A percentile compares a stretch with the other conserved stretches of the same genome.
These are phyloP conservation scores for Periophthalmus modestus DNA, from an alignment of 2,113 vertebrate species.

Conservation along the genomic window DNA sequence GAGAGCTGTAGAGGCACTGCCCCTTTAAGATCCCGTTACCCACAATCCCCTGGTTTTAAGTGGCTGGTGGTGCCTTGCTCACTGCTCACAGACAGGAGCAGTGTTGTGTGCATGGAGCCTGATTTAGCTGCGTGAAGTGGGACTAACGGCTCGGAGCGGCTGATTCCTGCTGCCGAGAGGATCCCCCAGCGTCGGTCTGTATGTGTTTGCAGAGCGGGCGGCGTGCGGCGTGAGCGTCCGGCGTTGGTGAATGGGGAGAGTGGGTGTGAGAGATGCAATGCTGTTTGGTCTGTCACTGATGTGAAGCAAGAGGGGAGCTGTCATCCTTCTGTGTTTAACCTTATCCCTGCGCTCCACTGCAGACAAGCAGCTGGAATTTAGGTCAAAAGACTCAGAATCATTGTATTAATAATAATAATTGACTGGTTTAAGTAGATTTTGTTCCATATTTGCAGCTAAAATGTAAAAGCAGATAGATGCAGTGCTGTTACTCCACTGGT, in stretches of 20 bases:
- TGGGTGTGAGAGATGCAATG: constrained; percentile 61
- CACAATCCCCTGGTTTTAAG: constrained; percentile 73
- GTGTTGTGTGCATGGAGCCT: constrained; percentile 29
- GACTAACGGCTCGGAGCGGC: constrained; percentile 20
- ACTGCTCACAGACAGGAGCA: constrained; percentile 54
- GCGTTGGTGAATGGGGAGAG: constrained; percentile 11
- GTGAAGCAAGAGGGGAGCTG: constrained; percentile 55
- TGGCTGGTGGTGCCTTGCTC: constrained; percentile 55
- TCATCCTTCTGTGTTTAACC: constrained; percentile 45
- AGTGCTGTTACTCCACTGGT: no score
- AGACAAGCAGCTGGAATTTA: background rate
- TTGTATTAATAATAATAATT: no score
- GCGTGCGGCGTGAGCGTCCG: background rate
- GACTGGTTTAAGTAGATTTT: background rate
- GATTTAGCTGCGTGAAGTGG: constrained; percentile 17
- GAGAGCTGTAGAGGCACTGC: constrained; percentile 35
- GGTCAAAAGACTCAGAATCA: no score
- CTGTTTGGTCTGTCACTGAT: constrained; percentile 47
- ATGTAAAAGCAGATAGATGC: background rate
- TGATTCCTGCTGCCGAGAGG: constrained; percentile 14
- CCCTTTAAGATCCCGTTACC: constrained; percentile 79
- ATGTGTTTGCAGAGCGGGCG: constrained; percentile 19
- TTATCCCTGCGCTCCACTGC: constrained; percentile 18
- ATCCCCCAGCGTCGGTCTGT: constrained; percentile 13
- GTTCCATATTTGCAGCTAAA: background rate